Conservation (phyloP, 2,113 vertebrate genomes). For the Hucho hucho region DNA sequence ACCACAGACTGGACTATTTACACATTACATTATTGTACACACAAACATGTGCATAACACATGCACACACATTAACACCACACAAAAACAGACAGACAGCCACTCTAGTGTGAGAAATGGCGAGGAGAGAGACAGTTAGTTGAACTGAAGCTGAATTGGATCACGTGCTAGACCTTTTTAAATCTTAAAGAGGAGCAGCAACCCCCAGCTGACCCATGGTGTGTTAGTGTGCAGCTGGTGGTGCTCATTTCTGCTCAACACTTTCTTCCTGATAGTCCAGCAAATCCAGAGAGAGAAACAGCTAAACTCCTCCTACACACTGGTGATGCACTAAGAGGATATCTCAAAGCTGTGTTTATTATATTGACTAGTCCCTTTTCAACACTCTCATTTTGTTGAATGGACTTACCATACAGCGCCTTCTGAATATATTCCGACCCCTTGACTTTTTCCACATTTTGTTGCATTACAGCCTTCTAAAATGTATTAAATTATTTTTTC, state of each 20-base stretch:
- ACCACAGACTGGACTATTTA: not conserved
- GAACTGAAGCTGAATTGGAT: constrained; percentile 8
- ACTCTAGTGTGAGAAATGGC: not conserved
- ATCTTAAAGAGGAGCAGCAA: not conserved
- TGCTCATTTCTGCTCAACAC: not conserved
- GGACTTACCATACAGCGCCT: no score
- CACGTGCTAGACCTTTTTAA: constrained; percentile 16
- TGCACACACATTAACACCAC: not conserved
- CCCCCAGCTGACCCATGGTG: constrained; percentile 21
- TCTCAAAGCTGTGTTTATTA: no score
- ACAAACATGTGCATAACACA: not conserved
- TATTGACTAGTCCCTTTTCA: no score
- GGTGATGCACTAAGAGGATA: no score
- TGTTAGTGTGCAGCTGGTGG: constrained; percentile 42
- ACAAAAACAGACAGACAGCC: not conserved
- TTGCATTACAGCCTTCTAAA: no score
- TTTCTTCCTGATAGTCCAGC: not conserved
- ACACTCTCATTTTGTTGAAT: no score
- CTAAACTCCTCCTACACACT: constrained; percentile 57
- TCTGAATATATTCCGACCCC: no score
- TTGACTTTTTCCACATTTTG: no score
- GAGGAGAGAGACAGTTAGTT: not conserved
- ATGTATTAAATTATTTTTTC: no score
- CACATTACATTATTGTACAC: not conserved
- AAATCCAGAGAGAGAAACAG: constrained; percentile 16